Evolutionary conservation across 2,797 vertebrate genomes (phyloP).

Genomic region (Momotus momota): DNA sequence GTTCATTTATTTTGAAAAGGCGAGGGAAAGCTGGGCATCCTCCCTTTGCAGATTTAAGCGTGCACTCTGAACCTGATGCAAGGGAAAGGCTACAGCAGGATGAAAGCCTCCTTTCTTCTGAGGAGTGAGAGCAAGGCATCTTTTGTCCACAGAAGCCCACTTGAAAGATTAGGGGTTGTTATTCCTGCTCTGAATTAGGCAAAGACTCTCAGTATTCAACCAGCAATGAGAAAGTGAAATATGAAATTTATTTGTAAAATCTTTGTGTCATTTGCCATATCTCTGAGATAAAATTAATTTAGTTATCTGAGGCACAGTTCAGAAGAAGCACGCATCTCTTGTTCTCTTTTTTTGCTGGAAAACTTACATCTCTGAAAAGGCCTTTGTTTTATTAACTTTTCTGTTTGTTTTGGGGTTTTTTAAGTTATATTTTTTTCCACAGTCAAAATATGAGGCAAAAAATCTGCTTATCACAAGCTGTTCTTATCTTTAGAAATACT

Average conservation of each 20-base stretch:
- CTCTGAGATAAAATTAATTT: neutral
- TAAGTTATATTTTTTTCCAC: neutral
- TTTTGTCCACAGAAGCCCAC: neutral
- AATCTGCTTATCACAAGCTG: neutral
- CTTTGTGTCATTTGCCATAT: neutral
- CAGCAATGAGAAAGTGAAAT: neutral
- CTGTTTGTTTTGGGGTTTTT: neutral
- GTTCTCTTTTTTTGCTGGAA: neutral
- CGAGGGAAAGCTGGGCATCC: neutral
- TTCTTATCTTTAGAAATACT: neutral
- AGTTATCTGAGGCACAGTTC: neutral
- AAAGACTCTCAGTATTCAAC: neutral
- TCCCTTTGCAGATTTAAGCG: neutral
- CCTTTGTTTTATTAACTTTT: neutral
- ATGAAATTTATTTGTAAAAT: neutral
- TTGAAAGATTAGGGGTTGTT: neutral
- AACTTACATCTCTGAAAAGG: neutral
- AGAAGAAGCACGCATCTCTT: neutral
- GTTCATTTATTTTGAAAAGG: neutral
- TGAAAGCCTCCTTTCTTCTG: neutral
- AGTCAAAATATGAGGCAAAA: neutral
- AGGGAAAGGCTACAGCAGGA: neutral
- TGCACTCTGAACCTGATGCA: neutral
- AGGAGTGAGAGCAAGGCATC: neutral
- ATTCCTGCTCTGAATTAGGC: neutral